These are phyloP conservation scores for Scaptomyza polygonia DNA, from an alignment of 2,888 invertebrate genomes.

Conservation along the genomic window DNA sequence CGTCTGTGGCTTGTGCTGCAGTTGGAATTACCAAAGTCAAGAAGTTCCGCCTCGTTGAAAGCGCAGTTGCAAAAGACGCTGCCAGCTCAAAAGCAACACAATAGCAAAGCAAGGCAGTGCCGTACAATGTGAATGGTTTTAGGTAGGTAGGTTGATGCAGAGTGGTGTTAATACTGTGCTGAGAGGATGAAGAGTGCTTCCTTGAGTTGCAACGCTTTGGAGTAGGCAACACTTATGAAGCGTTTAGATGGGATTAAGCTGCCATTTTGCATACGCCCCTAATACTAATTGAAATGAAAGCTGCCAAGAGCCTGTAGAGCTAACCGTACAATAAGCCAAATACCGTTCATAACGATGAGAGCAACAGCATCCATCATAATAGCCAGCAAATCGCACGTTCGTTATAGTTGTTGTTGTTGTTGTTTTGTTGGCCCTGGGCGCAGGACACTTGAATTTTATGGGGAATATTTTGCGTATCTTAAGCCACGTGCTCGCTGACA, in stretches of 20 bases:
- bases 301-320: conserved; percentile 30
- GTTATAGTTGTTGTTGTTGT: conserved; percentile 23
- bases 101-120: background rate
- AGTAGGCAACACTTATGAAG: conserved; percentile 13
- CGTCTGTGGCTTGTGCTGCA: conserved; percentile 25
- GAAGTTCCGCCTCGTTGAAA: conserved; percentile 15
- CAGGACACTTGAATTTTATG: conserved; percentile 60
- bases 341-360: conserved; percentile 37
- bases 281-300: conserved; percentile 71
- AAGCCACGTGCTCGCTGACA: conserved; percentile 57
- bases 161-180: background rate
- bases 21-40: conserved; percentile 24
- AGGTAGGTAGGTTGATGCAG: background rate
- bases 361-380: conserved; percentile 51
- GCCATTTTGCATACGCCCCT: conserved; percentile 51
- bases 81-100: conserved; percentile 28
- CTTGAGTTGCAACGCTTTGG: conserved; percentile 8
- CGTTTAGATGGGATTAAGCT: conserved; percentile 17
- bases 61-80: conserved; percentile 20
- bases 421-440: conserved; percentile 18
- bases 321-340: conserved; percentile 28
- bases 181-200: conserved; percentile 2
- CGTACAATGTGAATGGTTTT: too few relatives aligned
- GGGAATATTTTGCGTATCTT: conserved; percentile 73
- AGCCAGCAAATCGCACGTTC: conserved; percentile 15